Conservation (phyloP, 2,888 invertebrate genomes). For the Catocala fraxini region DNA sequence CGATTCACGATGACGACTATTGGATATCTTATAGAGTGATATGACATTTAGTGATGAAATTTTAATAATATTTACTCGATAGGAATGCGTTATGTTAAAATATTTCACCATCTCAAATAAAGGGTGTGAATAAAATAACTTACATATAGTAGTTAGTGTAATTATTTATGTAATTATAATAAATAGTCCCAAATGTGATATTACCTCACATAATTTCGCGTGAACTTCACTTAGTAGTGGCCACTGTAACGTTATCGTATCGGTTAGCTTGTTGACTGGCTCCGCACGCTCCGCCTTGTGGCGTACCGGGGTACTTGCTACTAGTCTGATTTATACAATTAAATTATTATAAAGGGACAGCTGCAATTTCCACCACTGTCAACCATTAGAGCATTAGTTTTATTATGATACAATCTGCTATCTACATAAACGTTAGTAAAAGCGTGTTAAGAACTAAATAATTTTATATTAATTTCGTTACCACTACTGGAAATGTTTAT, state of each 20-base stretch:
- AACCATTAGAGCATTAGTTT: too few species aligned
- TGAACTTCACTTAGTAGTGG: constrained; percentile 42
- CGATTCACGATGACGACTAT: constrained; percentile 9
- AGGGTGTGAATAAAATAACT: constrained; percentile 56
- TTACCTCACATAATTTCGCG: constrained; percentile 67
- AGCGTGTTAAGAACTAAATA: too few species aligned
- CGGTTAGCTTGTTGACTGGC: constrained; percentile 33
- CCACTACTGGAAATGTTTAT: too few species aligned
- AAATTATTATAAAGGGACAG: too few species aligned
- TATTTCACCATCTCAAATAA: constrained; percentile 31
- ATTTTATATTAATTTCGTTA: too few species aligned
- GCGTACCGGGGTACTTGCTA: not conserved
- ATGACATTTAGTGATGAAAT: constrained; percentile 45
- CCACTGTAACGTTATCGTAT: constrained; percentile 39
- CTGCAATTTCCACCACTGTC: too few species aligned
- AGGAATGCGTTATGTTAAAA: constrained; percentile 28
- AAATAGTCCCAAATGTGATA: constrained; percentile 73
- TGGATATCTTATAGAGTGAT: constrained; percentile 9
- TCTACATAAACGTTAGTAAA: too few species aligned
- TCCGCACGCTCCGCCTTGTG: constrained; percentile 21
- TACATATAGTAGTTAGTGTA: constrained; percentile 64
- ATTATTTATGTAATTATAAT: constrained; percentile 67
- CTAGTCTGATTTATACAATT: too few species aligned
- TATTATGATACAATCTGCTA: too few species aligned
- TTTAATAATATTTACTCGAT: constrained; percentile 46